phyloP scores from a whole-genome alignment of 1,140 invertebrate genomes.

The Listronotus oregonensis region DNA sequence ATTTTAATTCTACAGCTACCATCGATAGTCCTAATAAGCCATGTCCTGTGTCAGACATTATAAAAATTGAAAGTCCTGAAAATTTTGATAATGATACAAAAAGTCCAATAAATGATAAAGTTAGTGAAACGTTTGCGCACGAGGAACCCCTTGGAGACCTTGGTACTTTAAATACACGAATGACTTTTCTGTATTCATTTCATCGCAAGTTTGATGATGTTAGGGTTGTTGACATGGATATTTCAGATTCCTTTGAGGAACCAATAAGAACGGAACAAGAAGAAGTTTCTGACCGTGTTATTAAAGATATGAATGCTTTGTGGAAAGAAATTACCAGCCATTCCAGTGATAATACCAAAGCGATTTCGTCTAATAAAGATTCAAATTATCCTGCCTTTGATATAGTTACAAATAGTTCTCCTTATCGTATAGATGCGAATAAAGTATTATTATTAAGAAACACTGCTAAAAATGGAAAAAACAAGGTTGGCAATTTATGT shows the following conservation, averaged over 20 bases:
- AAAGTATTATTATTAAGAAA: too few species aligned
- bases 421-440: not conserved
- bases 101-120: not conserved
- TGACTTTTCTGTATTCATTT: not conserved
- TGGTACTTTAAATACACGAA: not conserved
- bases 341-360: not conserved
- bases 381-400: not conserved
- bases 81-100: not conserved
- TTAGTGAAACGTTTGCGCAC: not conserved
- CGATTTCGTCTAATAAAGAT: not conserved
- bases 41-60: not conserved
- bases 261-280: not conserved
- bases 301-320: slow-evolving; percentile 4
- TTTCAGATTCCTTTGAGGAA: not conserved
- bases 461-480: too few species aligned
- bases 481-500: too few species aligned
- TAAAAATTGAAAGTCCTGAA: slow-evolving; percentile 3
- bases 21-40: too few species aligned
- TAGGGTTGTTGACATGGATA: slow-evolving; percentile 5
- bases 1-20: too few species aligned
- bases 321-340: not conserved
- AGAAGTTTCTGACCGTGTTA: not conserved
- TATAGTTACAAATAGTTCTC: not conserved
- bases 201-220: not conserved
- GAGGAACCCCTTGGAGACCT: not conserved